Evolutionary conservation across 2,113 vertebrate species (phyloP), one percentile per base, ranked within the genome.

Genomic region (Marmota monax): DNA sequence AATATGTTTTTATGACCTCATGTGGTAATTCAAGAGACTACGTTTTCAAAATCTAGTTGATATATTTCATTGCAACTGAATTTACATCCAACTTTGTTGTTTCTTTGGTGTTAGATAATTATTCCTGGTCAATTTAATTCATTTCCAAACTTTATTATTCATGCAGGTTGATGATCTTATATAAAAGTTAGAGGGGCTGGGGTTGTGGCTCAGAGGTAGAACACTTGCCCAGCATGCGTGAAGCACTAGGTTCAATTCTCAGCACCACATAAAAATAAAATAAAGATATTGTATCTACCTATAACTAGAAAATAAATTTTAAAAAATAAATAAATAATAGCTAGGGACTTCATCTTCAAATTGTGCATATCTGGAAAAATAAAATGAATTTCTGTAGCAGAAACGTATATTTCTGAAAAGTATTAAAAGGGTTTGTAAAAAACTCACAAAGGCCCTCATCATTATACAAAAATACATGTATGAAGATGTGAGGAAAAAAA

Each of bases 351-450:
- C 99, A 92, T 98, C 97, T 8, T 98, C 25, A 51, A 98, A 98
- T 72, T 97, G 98, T 97, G 97, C 76, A 16, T 98, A 98, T n/a
- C 95, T 99, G 9, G 98, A 99, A 96, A 92, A 97, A 86, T 83
- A 96, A 74, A 99, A 99, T 20, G 20, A 58, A 58, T 58, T 58
- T 84, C 94, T 94, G 23, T 98, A 99, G 93, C 98, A 99, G 93
- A 98, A 99, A 96, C 18, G 96, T 99, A 84, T 95, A 97, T 98
- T 98, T 5, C 73, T 99, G 83, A 99, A 98, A 93, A 91, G 93
- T 78, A 88, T 98, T 37, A 97, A 92, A 86, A 98, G 92, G 45
- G 99, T 95, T 67, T 98, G 96, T 37, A 98, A 98, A 63, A 65
- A 25, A 58, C 56, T 96, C 99, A 90, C 98, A 99, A 45, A 45